Evolutionary conservation across 2,888 invertebrate species (phyloP), one percentile per base, ranked within the genome.

Genomic region (Drosophila hamatofila): DNA sequence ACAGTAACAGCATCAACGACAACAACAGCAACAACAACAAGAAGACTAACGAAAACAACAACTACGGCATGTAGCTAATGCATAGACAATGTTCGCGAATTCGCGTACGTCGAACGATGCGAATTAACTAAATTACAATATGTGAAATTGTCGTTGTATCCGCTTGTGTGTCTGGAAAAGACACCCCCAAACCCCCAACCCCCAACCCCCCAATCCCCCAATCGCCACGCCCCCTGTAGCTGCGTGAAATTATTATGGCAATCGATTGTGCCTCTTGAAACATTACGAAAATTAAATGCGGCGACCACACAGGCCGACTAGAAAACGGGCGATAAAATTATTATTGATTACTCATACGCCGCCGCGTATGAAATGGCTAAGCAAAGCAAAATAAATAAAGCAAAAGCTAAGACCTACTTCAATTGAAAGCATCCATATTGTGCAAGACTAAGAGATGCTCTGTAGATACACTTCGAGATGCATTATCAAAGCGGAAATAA

Each of bases 41-140:
- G 30, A 67, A 37, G 39, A 59, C n/a, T 21, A 55, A 39, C 52
- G 72, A 27, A 48, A 41, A 35, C 51, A 60, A 72, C 54, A 70
- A 56, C 35, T 39, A 57, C 76, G 30, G 67, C 85, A 80, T 81
- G 72, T 65, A 48, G 72, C 84, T 87, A 84, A 84, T 84, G 81
- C 88, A 76, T 52, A 35, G 52, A 35, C 35, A 35, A 35, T 52
- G 52, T 52, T 87, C 75, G 75, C 80, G 72, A 88, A 83, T 83
- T 87, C 83, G 78, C 89, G 84, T 89, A 83, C 76, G 72, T 57
- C 68, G 72, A 87, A 77, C 89, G 89, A 75, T 73, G 64, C 83
- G 84, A 89, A 85, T 85, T 85, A 85, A 89, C 79, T 87, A 85
- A 85, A 85, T 85, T 85, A 85, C 84, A 84, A 85, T 87, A 83